Conservation (phyloP, 2,113 vertebrate species). For the Prunella himalayana region DNA sequence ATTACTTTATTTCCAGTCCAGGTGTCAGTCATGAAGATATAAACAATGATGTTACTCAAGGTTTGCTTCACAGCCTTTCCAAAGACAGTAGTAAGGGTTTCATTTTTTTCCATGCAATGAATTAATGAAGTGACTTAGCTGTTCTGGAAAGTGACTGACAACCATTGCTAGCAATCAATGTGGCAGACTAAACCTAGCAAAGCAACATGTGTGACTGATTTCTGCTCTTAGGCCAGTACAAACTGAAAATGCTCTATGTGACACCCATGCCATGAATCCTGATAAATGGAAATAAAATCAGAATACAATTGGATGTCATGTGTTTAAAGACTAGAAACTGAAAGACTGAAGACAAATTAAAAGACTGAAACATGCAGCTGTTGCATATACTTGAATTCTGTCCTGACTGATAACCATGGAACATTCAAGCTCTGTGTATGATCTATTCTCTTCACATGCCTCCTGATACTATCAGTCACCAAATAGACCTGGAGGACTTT, state of each 20-base stretch:
- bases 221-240: background rate
- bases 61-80: background rate
- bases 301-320: background rate
- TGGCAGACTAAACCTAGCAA: background rate
- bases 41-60: background rate
- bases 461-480: background rate
- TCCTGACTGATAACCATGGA: background rate
- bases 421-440: background rate
- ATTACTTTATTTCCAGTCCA: background rate
- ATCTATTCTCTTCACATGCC: accelerated
- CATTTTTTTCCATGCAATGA: background rate
- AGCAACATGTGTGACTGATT: background rate
- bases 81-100: background rate
- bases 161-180: background rate
- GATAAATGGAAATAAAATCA: background rate
- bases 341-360: background rate
- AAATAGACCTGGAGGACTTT: background rate
- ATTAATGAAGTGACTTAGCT: background rate
- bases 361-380: background rate
- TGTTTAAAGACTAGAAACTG: background rate
- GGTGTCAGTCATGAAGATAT: background rate
- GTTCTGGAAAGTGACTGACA: background rate
- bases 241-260: background rate
- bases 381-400: background rate
- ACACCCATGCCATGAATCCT: background rate